These are phyloP conservation scores for Xestia c-nigrum DNA, from an alignment of 2,888 invertebrate genomes.

Conservation along the genomic window DNA sequence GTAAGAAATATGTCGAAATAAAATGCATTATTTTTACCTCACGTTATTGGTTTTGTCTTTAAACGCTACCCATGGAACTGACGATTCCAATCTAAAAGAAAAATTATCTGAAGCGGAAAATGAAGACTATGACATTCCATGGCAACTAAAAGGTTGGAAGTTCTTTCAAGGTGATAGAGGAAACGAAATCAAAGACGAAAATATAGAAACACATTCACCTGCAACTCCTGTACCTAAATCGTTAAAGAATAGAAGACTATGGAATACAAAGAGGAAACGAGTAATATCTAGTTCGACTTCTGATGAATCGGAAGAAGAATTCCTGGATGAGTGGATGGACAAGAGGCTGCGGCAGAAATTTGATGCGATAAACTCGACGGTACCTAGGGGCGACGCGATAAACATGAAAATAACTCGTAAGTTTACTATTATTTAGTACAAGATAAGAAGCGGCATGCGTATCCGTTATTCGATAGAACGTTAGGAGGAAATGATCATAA, in stretches of 20 bases:
- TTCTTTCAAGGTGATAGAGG: constrained; percentile 1
- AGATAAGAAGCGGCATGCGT: neutral
- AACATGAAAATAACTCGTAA: constrained; percentile 84
- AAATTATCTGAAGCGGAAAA: constrained; percentile 42
- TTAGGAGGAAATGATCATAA: no score
- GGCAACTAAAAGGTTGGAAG: neutral
- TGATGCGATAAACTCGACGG: constrained; percentile 73
- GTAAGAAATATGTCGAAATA: constrained; percentile 64
- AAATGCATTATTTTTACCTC: constrained; percentile 68
- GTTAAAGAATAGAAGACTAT: constrained; percentile 52
- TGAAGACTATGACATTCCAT: neutral
- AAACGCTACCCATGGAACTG: constrained; percentile 57
- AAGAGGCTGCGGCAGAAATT: constrained; percentile 70
- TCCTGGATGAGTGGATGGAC: constrained; percentile 72
- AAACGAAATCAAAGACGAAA: neutral
- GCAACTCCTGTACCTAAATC: constrained; percentile 73
- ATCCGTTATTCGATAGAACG: neutral
- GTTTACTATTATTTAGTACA: constrained; percentile 46
- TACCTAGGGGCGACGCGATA: constrained; percentile 73
- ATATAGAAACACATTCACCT: constrained; percentile 53
- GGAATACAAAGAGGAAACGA: neutral
- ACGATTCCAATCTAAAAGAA: constrained; percentile 58
- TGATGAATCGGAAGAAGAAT: constrained; percentile 63
- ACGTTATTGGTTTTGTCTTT: constrained; percentile 38
- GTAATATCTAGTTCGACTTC: neutral